Evolutionary conservation across 2,113 vertebrate genomes (phyloP), one percentile per base, ranked within the genome.

Genomic region (Oryctolagus cuniculus): DNA sequence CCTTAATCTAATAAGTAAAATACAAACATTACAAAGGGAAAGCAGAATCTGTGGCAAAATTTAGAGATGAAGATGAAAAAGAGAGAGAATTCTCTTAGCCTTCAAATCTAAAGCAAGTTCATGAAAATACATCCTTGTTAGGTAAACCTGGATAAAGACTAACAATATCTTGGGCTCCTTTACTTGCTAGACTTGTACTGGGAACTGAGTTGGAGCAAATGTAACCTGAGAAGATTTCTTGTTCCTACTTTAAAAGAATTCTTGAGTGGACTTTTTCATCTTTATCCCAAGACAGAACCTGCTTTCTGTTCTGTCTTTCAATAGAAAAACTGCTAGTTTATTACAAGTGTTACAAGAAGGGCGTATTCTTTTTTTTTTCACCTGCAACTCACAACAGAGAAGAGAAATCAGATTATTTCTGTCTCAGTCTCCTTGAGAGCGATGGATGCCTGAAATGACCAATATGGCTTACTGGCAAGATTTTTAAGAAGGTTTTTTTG

Each of bases 391-490:
- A 86, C n/a, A 51, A 38, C 1, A 24, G 38, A 55, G 31, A 7
- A 29, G 34, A 27, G 25, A 36, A 36, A 38, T 55, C 1, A 51
- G 61, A 2, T 17, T 27, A 34, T 77, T n/a, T 61, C 9, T 82
- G 73, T 78, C 22, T 13, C 9, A 55, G 9, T 0, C 8, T 36
- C 44, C 3, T 63, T 78, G 10, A 16, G 22, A 36, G 34, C 17
- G 38, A 86, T 19, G 12, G 2, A 11, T 69, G 13, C 38, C 21
- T n/a, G 85, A 11, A 2, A 63, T 25, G 36, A 8, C 16, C 34
- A 49, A 11, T 8, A 10, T 22, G 3, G 1, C 34, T 24, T 15
- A 24, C 9, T 8, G n/a, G 6, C 58, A 0, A 77, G 4, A 58
- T 3, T 67, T 74, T 38, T 36, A 66, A 49, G 61, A n/a, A n/a